phyloP scores from a whole-genome alignment of 2,888 invertebrate genomes.

The Tenodera sinensis region DNA sequence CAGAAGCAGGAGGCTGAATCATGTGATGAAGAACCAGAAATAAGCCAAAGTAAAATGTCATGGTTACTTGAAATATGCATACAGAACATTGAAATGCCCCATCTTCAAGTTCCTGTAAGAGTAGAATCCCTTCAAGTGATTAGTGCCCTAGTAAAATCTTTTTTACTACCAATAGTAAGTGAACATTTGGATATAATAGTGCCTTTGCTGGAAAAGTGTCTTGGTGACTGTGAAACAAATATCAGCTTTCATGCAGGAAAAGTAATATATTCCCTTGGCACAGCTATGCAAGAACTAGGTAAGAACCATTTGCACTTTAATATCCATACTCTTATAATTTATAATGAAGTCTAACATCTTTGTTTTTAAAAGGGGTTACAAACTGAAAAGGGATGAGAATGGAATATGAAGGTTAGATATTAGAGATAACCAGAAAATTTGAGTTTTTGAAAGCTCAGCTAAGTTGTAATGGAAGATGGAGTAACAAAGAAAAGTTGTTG shows the following conservation, averaged over 20 bases:
- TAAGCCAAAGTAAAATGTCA: not conserved
- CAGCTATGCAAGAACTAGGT: not conserved
- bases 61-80: conserved; percentile 29
- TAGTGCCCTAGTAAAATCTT: conserved; percentile 41
- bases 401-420: too few species aligned
- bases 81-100: not conserved
- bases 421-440: too few species aligned
- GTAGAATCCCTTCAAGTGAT: conserved; percentile 36
- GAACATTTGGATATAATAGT: conserved; percentile 58
- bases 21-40: not conserved
- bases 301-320: not conserved
- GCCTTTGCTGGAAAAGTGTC: conserved; percentile 55
- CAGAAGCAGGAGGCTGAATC: not conserved
- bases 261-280: conserved; percentile 54
- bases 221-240: conserved; percentile 61
- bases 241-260: conserved; percentile 68
- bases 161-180: conserved; percentile 50
- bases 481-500: too few species aligned
- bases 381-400: too few species aligned
- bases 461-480: too few species aligned
- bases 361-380: too few species aligned
- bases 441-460: too few species aligned
- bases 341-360: too few species aligned
- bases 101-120: conserved; percentile 4
- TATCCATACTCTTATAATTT: not conserved